These are phyloP conservation scores for Maniola jurtina DNA, from an alignment of 1,140 invertebrate genomes.

Conservation along the genomic window DNA sequence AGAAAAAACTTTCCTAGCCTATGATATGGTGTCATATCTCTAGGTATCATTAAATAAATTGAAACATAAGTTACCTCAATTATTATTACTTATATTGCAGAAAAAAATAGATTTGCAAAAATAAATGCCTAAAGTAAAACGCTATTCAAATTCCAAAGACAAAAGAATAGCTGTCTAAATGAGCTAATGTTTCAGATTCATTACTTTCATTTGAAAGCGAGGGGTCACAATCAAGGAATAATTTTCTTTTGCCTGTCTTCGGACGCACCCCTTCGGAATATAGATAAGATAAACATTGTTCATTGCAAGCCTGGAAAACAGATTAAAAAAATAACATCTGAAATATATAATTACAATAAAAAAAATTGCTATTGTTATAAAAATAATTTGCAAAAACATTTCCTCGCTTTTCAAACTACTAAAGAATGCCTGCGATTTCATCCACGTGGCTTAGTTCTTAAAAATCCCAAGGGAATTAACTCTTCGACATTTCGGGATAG, in stretches of 20 bases:
- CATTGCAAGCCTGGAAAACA: constrained; percentile 5
- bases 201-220: constrained; percentile 26
- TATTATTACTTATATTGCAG: no score
- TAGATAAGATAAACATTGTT: constrained; percentile 21
- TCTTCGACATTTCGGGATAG: no score
- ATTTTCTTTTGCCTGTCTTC: constrained; percentile 29
- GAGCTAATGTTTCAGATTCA: constrained; percentile 27
- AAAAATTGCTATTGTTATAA: no score
- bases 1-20: no score
- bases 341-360: not conserved
- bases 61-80: no score
- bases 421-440: no score
- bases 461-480: no score
- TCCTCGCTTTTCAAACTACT: no score
- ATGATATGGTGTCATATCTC: no score
- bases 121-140: not conserved
- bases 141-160: constrained; percentile 2
- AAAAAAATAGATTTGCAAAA: not conserved
- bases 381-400: no score
- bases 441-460: no score
- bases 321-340: constrained; percentile 5
- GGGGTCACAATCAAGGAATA: constrained; percentile 30
- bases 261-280: constrained; percentile 15
- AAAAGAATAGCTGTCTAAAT: constrained; percentile 12
- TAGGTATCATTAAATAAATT: no score